Evolutionary conservation across 2,113 vertebrate species (phyloP), one percentile per base, ranked within the genome.

Genomic region (Eclectus roratus): DNA sequence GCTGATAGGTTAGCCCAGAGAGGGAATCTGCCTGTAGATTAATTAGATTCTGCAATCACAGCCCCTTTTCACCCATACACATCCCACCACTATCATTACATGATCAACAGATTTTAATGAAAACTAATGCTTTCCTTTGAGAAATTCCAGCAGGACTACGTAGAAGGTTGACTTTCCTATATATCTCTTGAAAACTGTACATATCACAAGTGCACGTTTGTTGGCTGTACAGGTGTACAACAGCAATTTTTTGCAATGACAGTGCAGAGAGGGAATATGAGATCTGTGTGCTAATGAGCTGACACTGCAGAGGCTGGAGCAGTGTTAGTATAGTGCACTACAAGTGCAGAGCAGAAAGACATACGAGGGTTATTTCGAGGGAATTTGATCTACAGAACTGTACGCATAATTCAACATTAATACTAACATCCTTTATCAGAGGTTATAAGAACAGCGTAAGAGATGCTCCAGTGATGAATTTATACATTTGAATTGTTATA

Each of bases 221-320:
- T 98, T 98, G 98, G 98, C 98, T 97, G 96, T 98, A 98, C 98
- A 98, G 98, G 98, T 98, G 97, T 98, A 98, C 98, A 98, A 98
- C 98, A 98, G 98, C 98, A 98, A 98, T 98, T 98, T 95, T 98
- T 99, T 98, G 99, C 99, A 98, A 98, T 99, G 99, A 99, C 98
- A 99, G 98, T 98, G 98, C 98, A 89, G 98, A 98, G 98, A 98
- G 98, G 97, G 98, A 98, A 98, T 99, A 99, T 99, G 99, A 99
- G 99, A 98, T 98, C 98, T 99, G 99, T 98, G 98, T 99, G 98
- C 99, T 99, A 99, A 99, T 99, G 99, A 99, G 99, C 98, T 98
- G 98, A 99, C 98, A 98, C 99, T 99, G 99, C 99, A 99, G 99
- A 99, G 98, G 98, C 98, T 98, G 87, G 97, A 98, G 98, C 98